Conservation (phyloP, 2,797 vertebrate species). For the Epinephelus coioides region DNA sequence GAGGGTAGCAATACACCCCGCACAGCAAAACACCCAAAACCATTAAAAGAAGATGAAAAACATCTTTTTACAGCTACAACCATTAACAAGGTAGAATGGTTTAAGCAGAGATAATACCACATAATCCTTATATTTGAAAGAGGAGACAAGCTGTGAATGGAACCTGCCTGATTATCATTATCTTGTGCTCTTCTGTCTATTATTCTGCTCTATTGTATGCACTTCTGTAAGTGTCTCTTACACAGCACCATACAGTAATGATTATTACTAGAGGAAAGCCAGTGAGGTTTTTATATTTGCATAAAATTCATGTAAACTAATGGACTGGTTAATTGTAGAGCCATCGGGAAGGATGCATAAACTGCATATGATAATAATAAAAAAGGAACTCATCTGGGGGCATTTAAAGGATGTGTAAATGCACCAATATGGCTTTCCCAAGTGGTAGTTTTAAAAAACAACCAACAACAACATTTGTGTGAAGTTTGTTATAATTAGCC, state of each 20-base stretch:
- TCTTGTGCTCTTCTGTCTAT: background rate
- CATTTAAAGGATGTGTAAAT: too few species aligned
- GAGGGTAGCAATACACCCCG: background rate
- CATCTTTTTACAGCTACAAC: background rate
- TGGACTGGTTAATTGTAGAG: background rate
- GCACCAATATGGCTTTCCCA: too few species aligned
- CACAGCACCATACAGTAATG: background rate
- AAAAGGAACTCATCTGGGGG: too few species aligned
- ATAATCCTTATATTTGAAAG: background rate
- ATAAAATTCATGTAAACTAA: too few species aligned
- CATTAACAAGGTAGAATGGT: background rate
- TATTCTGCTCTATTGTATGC: background rate
- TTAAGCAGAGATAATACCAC: conserved; percentile 5
- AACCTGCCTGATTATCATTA: background rate
- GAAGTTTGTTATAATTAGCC: too few species aligned
- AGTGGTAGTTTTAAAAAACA: too few species aligned
- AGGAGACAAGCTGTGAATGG: background rate
- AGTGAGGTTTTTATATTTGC: background rate
- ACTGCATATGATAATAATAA: background rate
- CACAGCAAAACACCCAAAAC: background rate
- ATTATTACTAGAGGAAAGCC: background rate
- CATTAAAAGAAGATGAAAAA: conserved; percentile 6
- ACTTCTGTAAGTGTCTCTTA: background rate
- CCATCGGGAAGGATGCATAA: background rate
- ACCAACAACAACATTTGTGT: too few species aligned